Evolutionary conservation across 2,888 invertebrate genomes (phyloP).

Genomic region (Idaea biselata): DNA sequence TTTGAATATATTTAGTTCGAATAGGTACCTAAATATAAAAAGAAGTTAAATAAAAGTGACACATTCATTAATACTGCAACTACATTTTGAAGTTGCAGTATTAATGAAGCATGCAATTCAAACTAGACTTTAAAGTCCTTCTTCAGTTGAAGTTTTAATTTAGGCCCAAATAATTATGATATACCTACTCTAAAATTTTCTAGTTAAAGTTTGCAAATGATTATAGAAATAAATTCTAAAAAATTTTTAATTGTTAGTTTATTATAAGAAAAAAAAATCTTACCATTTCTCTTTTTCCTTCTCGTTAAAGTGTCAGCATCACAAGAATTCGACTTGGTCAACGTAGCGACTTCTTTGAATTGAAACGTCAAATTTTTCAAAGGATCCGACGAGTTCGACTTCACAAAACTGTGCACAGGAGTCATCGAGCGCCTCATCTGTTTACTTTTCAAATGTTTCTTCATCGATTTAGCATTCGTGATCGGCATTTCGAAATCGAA

Average conservation of each 20-base stretch:
- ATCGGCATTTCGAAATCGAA: conserved; percentile 82
- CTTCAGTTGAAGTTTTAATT: no score
- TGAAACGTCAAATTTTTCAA: conserved; percentile 83
- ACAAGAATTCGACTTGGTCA: conserved; percentile 82
- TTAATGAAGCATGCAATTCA: no score
- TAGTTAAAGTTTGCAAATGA: no score
- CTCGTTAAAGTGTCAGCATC: conserved; percentile 83
- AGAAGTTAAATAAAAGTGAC: no score
- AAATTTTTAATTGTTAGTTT: not conserved
- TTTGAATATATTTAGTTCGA: no score
- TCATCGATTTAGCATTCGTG: conserved; percentile 71
- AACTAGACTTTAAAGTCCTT: no score
- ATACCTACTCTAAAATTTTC: no score
- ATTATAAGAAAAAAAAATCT: conserved; percentile 26
- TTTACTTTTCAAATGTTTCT: conserved; percentile 68
- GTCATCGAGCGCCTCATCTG: conserved; percentile 67
- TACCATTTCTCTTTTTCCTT: conserved; percentile 66
- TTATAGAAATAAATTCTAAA: no score
- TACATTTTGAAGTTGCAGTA: no score
- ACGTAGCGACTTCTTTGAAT: conserved; percentile 81
- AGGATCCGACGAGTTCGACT: conserved; percentile 83
- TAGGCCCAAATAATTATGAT: no score
- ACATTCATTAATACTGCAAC: no score
- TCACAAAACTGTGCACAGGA: conserved; percentile 79
- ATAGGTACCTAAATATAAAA: no score